phyloP scores from a whole-genome alignment of 2,888 invertebrate genomes.

The Perithous albicinctus region DNA sequence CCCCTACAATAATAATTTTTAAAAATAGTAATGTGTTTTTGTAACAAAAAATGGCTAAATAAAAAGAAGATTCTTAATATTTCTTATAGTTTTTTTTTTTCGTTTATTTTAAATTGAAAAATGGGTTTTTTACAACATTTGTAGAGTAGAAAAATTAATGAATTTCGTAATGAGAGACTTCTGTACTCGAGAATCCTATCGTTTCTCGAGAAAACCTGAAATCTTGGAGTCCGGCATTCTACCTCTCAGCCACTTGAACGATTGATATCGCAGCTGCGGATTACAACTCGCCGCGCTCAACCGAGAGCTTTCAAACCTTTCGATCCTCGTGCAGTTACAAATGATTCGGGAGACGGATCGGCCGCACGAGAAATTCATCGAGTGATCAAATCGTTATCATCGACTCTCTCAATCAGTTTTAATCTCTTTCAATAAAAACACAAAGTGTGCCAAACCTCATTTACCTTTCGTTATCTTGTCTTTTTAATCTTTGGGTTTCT shows the following conservation, averaged over 20 bases:
- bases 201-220: conserved; percentile 15
- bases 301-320: background rate
- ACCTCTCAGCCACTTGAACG: background rate
- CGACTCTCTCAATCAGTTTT: background rate
- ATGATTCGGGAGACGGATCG: conserved; percentile 2
- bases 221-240: background rate
- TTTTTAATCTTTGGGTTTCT: background rate
- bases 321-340: conserved; percentile 29
- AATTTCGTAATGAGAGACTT: too few relatives aligned
- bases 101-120: too few relatives aligned
- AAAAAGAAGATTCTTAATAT: too few relatives aligned
- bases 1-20: too few relatives aligned
- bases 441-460: conserved; percentile 12
- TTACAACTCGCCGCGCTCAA: background rate
- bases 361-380: conserved; percentile 14
- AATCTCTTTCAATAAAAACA: conserved; percentile 19
- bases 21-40: too few relatives aligned
- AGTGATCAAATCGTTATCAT: conserved; percentile 20
- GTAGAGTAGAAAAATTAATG: too few relatives aligned
- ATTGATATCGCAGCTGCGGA: conserved; percentile 19
- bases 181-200: background rate
- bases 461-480: background rate
- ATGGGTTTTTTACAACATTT: too few relatives aligned
- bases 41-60: too few relatives aligned
- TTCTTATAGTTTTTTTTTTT: too few relatives aligned